phyloP scores from a whole-genome alignment of 2,888 invertebrate species.

The Orchesellides sinensis region DNA sequence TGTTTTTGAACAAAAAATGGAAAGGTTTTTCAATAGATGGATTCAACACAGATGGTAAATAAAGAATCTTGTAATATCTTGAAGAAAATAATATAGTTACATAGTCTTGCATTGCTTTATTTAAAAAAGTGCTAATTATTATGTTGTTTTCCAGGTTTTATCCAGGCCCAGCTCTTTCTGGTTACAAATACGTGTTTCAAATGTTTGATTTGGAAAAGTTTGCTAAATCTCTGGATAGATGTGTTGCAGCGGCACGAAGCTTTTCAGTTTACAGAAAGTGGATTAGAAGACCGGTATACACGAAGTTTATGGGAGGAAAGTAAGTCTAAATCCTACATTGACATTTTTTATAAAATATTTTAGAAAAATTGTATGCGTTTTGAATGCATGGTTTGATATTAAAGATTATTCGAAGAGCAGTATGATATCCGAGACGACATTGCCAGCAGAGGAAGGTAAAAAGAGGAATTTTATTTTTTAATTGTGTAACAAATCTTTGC shows the following conservation, averaged over 20 bases:
- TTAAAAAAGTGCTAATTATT: neutral
- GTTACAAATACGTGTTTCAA: slow-evolving; percentile 64
- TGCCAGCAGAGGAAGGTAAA: slow-evolving; percentile 33
- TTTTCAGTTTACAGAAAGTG: slow-evolving; percentile 63
- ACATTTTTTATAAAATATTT: neutral
- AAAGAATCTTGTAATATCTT: neutral
- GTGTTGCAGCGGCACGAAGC: slow-evolving; percentile 65
- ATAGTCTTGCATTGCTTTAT: too few relatives aligned
- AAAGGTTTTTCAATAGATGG: slow-evolving; percentile 68
- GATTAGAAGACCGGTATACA: slow-evolving; percentile 55
- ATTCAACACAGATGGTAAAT: slow-evolving; percentile 67
- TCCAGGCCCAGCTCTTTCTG: slow-evolving; percentile 63
- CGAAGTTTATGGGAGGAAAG: slow-evolving; percentile 52
- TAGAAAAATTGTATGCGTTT: neutral
- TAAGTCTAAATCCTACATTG: slow-evolving; percentile 21
- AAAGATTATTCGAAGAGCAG: slow-evolving; percentile 49
- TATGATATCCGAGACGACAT: slow-evolving; percentile 37
- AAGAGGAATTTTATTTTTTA: slow-evolving; percentile 6
- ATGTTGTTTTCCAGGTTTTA: slow-evolving; percentile 46
- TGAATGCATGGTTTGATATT: neutral
- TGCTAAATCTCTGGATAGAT: slow-evolving; percentile 56
- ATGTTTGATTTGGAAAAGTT: slow-evolving; percentile 64
- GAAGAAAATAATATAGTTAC: too few relatives aligned
- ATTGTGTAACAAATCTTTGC: neutral
- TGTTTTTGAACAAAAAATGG: slow-evolving; percentile 64